Evolutionary conservation across 1,140 invertebrate species (phyloP).

Genomic region (Drosophila lacteicornis): DNA sequence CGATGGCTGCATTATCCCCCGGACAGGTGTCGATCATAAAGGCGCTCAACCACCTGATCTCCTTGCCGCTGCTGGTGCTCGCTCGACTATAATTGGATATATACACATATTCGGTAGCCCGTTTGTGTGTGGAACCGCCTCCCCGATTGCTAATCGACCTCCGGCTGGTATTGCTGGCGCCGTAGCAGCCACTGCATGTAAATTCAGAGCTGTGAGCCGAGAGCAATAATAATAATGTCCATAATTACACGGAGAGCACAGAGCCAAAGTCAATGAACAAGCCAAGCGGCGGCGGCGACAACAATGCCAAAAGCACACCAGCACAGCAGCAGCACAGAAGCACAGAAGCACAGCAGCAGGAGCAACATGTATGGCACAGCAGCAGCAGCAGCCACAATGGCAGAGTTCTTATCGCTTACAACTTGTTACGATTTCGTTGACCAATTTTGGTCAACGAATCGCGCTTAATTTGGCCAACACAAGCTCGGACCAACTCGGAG

Average conservation of each 20-base stretch:
- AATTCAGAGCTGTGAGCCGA: slow-evolving; percentile 46
- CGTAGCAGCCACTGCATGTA: slow-evolving; percentile 44
- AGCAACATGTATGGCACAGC: slow-evolving; percentile 16
- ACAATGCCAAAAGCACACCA: slow-evolving; percentile 56
- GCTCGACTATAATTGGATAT: slow-evolving; percentile 27
- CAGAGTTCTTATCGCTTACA: slow-evolving; percentile 77
- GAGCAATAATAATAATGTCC: slow-evolving; percentile 64
- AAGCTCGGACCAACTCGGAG: slow-evolving; percentile 3
- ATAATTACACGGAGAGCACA: slow-evolving; percentile 63
- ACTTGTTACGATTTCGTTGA: slow-evolving; percentile 81
- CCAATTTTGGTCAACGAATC: slow-evolving; percentile 68
- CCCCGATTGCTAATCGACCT: slow-evolving; percentile 52
- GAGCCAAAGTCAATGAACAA: slow-evolving; percentile 59
- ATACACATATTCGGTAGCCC: slow-evolving; percentile 63
- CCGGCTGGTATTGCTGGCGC: slow-evolving; percentile 38
- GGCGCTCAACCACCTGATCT: slow-evolving; percentile 22
- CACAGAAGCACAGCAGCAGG: slow-evolving; percentile 11
- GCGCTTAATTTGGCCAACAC: slow-evolving; percentile 73
- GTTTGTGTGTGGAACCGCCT: slow-evolving; percentile 54
- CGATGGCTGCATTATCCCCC: slow-evolving; percentile 5
- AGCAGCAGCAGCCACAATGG: slow-evolving; percentile 32
- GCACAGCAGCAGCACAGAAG: slow-evolving; percentile 27
- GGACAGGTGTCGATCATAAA: slow-evolving; percentile 44
- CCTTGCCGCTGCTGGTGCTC: neutral
- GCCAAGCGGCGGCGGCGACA: slow-evolving; percentile 39